A percentile compares a stretch with the other conserved stretches of the same genome.
These are phyloP conservation scores for Drosophila cyrtoloma DNA, from an alignment of 2,888 invertebrate genomes.

Conservation along the genomic window DNA sequence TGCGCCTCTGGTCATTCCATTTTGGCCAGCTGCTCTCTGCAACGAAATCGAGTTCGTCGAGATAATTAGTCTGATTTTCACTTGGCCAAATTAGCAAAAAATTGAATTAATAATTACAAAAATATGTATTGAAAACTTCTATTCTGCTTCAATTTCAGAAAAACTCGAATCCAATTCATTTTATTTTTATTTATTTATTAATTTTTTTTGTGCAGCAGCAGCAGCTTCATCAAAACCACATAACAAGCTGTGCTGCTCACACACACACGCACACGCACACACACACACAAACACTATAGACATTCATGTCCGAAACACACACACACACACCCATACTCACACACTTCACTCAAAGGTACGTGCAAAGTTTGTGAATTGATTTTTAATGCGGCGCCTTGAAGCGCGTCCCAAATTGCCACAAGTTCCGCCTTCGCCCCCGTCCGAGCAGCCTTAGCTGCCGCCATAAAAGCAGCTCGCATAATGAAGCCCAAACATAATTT, in stretches of 20 bases:
- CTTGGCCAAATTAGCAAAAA: not conserved
- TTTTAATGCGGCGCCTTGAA: slow-evolving; percentile 72
- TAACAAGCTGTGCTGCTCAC: slow-evolving; percentile 31
- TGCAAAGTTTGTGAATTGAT: slow-evolving; percentile 77
- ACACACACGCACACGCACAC: slow-evolving; percentile 4
- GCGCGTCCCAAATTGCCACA: slow-evolving; percentile 48
- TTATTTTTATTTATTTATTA: not conserved
- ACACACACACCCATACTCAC: slow-evolving; percentile 3
- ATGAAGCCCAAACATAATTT: slow-evolving; percentile 78
- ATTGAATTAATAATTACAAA: not conserved
- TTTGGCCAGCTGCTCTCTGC: slow-evolving; percentile 37
- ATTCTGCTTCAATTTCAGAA: not conserved
- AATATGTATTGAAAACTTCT: not conserved
- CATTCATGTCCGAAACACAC: not conserved
- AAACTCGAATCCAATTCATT: not conserved
- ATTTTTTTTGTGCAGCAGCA: not conserved
- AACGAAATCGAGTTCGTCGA: slow-evolving; percentile 1
- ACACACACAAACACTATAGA: too few species aligned
- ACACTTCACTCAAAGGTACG: slow-evolving; percentile 57
- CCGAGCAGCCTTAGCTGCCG: not conserved
- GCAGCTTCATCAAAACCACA: slow-evolving; percentile 42
- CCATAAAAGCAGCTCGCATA: slow-evolving; percentile 56
- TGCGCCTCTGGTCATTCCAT: slow-evolving; percentile 66
- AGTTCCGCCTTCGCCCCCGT: not conserved
- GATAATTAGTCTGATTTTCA: not conserved